phyloP scores from a whole-genome alignment of 2,797 vertebrate species.

The Pristis pectinata region DNA sequence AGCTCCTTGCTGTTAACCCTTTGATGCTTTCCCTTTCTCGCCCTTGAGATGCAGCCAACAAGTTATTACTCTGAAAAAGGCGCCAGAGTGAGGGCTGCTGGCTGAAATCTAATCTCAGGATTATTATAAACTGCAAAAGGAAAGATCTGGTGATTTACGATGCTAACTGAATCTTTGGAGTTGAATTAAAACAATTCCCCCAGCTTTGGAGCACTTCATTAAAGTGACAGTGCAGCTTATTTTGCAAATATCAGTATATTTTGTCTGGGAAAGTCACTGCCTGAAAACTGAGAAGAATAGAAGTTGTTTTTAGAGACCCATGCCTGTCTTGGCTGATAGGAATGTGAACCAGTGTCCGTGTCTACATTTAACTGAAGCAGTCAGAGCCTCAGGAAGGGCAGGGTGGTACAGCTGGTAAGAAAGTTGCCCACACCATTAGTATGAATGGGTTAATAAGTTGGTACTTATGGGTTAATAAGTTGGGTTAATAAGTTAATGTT shows the following conservation, averaged over 20 bases:
- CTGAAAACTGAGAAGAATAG: background rate
- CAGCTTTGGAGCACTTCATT: background rate
- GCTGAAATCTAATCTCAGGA: background rate
- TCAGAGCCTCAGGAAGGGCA: no score
- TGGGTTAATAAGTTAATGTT: no score
- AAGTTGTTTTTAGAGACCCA: background rate
- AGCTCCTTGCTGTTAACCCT: background rate
- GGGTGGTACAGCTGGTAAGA: no score
- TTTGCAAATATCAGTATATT: background rate
- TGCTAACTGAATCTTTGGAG: background rate
- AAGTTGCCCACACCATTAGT: no score
- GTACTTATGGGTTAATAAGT: no score
- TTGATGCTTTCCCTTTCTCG: background rate
- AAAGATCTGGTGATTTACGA: conserved; percentile 16
- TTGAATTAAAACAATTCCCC: background rate
- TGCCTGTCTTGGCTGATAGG: no score
- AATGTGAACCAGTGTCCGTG: no score
- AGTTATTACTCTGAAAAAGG: background rate
- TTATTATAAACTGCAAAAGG: background rate
- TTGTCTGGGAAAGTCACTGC: background rate
- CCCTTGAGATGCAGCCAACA: background rate
- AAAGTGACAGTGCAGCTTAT: background rate
- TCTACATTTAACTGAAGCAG: no score
- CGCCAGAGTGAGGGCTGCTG: background rate
- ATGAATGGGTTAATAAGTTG: no score